Evolutionary conservation across 2,113 vertebrate genomes (phyloP), one percentile per base, ranked within the genome.

Genomic region (Procavia capensis): DNA sequence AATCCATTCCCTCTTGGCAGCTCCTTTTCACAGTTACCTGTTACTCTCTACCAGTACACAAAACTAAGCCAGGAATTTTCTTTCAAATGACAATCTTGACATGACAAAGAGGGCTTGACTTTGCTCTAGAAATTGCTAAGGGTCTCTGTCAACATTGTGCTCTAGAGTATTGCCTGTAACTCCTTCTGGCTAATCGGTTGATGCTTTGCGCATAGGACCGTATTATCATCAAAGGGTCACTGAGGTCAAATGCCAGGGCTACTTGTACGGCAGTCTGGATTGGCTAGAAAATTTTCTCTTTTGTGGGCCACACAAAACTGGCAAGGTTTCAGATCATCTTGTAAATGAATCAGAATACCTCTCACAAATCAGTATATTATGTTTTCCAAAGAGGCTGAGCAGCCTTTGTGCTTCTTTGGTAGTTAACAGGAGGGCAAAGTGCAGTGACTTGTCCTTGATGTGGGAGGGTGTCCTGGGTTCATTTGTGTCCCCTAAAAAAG

Each of bases 11-110:
- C 68, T 7, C 36, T 36, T 6, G 41, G 25, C 54, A 79, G 25
- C 50, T 85, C n/a, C 85, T 25, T 94, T 92, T 91, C 43, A 76
- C 47, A 75, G n/a, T 88, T 43, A 57, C 16, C 50, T 82, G 41
- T 95, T 17, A 63, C 83, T 89, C 29, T 89, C n/a, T 79, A 43
- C 16, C 13, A 82, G 41, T 61, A 27, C 41, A 90, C 45, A n/a
- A 72, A 92, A 63, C 16, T 90, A 45, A 45, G 41, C 74, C 16
- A 66, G 34, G 54, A 43, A 66, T 25, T 85, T 50, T 91, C 66
- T 94, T 83, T 80, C 43, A 82, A 64, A 85, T 86, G 29, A 88
- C 14, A 68, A 19, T 92, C 13, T 91, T 95, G 14, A 11, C 72
- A 74, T 90, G 57, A 68, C 76, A 79, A 90, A 84, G 24, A 80